Evolutionary conservation across 1,140 invertebrate genomes (phyloP).

Genomic region (Aricia agestis): DNA sequence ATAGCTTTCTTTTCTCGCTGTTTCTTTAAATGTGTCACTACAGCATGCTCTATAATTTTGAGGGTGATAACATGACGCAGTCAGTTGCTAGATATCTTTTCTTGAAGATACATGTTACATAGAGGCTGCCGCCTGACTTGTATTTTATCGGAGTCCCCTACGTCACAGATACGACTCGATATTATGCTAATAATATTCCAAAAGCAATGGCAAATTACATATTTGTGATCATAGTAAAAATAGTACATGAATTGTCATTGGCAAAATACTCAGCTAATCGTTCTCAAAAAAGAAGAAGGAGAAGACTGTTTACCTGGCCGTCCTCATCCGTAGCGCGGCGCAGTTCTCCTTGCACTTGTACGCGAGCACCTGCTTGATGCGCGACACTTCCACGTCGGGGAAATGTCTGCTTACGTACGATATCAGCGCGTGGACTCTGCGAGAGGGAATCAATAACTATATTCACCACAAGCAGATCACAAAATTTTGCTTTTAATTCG

Average conservation of each 20-base stretch:
- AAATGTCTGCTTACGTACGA: slow-evolving; percentile 84
- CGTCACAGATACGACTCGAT: no score
- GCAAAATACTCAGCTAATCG: not conserved
- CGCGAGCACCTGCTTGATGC: slow-evolving; percentile 85
- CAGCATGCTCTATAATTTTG: no score
- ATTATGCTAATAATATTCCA: no score
- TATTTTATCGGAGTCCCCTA: no score
- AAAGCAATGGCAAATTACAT: no score
- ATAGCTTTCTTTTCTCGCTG: no score
- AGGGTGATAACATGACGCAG: no score
- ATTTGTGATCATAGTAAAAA: not conserved
- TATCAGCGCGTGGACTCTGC: slow-evolving; percentile 85
- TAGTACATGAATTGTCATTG: not conserved
- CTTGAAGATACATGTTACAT: no score
- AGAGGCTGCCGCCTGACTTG: no score
- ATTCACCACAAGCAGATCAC: not conserved
- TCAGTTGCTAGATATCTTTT: no score
- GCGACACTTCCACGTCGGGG: slow-evolving; percentile 83
- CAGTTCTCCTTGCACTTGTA: slow-evolving; percentile 88
- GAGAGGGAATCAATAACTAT: slow-evolving; percentile 39
- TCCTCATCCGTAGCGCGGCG: slow-evolving; percentile 83
- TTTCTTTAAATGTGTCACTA: no score
- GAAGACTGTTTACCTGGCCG: slow-evolving; percentile 75
- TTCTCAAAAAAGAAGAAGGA: not conserved
- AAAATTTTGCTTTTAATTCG: no score